A percentile compares a stretch with the other conserved stretches of the same genome.
These are phyloP conservation scores for Crotophaga sulcirostris DNA, from an alignment of 2,113 vertebrate species.

Conservation along the genomic window DNA sequence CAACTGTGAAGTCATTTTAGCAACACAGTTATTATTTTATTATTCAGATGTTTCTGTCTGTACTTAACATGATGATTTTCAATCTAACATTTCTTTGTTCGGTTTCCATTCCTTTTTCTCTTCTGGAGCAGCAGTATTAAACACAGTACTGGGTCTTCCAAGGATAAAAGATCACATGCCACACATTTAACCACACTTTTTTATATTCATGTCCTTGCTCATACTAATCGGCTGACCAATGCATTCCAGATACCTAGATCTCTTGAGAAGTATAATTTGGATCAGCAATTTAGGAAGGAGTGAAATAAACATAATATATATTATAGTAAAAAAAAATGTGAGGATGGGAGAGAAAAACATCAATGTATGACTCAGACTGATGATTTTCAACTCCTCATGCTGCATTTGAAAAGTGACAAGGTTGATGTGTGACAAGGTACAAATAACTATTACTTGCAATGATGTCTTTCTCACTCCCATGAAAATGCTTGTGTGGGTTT, in stretches of 20 bases:
- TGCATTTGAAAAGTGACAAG: slow-evolving; percentile 55
- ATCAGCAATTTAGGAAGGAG: neutral
- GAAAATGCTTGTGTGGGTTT: slow-evolving; percentile 50
- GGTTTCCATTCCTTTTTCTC: neutral
- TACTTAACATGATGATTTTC: neutral
- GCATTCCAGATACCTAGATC: neutral
- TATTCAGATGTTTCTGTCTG: neutral
- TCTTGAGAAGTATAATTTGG: neutral
- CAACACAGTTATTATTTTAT: neutral
- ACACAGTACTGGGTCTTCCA: neutral
- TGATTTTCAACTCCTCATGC: slow-evolving; percentile 64
- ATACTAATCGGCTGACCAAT: neutral
- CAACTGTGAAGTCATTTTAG: neutral
- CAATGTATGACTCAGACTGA: slow-evolving; percentile 64
- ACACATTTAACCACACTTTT: neutral
- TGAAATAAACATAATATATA: neutral
- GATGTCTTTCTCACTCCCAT: slow-evolving; percentile 50
- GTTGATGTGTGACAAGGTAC: slow-evolving; percentile 40
- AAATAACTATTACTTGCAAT: slow-evolving; percentile 38
- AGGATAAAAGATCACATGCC: neutral
- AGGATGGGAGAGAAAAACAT: slow-evolving; percentile 60
- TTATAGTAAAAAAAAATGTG: neutral
- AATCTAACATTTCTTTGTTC: neutral
- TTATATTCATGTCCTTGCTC: neutral
- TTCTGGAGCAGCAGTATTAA: neutral